These are phyloP conservation scores for Junonia oenone DNA, from an alignment of 2,888 invertebrate species.

Conservation along the genomic window DNA sequence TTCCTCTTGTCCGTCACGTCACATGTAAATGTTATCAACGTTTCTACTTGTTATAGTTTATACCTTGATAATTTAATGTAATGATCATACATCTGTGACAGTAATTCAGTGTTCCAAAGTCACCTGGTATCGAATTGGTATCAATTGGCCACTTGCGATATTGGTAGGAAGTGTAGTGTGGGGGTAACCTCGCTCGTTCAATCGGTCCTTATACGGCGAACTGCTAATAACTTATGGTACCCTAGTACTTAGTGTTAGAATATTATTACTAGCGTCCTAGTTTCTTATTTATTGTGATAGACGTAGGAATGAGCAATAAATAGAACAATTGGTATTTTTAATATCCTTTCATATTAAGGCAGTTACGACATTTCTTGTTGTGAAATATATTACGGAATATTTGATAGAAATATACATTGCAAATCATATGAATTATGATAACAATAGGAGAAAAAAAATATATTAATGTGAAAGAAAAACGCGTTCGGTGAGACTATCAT, in stretches of 20 bases:
- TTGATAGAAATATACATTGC: too few species aligned
- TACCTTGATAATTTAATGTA: background rate
- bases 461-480: too few species aligned
- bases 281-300: background rate
- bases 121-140: conserved; percentile 7
- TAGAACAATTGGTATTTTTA: too few species aligned
- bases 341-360: too few species aligned
- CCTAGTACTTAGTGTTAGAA: conserved; percentile 2
- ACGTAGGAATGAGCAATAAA: too few species aligned
- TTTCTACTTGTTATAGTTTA: background rate
- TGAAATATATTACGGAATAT: too few species aligned
- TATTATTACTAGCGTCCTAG: conserved; percentile 3
- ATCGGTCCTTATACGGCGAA: conserved; percentile 41
- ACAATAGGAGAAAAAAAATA: too few species aligned
- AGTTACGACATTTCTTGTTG: too few species aligned
- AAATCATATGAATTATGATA: too few species aligned
- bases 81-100: background rate
- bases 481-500: too few species aligned
- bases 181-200: conserved; percentile 39
- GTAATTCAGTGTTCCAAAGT: background rate
- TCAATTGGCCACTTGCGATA: conserved; percentile 13
- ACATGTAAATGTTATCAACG: background rate
- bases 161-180: conserved; percentile 37
- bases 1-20: conserved; percentile 18
- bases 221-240: conserved; percentile 9